Evolutionary conservation across 1,140 invertebrate genomes (phyloP).

Genomic region (Panulirus ornatus): DNA sequence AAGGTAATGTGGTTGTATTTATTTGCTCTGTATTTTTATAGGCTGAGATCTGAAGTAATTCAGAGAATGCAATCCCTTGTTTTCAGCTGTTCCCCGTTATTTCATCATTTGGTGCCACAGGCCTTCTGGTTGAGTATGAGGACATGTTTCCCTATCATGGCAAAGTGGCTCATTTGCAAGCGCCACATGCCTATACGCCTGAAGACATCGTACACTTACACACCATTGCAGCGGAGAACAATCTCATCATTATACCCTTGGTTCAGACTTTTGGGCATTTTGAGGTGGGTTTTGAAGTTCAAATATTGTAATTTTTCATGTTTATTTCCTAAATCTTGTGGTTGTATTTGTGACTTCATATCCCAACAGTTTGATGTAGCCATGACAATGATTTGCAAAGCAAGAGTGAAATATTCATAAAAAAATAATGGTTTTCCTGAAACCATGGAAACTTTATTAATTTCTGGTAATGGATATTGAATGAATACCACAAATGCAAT

Average conservation of each 20-base stretch:
- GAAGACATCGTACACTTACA: slow-evolving; percentile 78
- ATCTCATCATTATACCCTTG: slow-evolving; percentile 81
- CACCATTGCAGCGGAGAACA: slow-evolving; percentile 78
- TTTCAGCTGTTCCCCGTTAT: slow-evolving; percentile 85
- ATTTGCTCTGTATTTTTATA: neutral
- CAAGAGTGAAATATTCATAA: no score
- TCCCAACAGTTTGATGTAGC: no score
- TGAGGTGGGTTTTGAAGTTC: slow-evolving; percentile 55
- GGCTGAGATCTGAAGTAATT: neutral
- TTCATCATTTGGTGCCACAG: slow-evolving; percentile 83
- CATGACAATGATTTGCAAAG: no score
- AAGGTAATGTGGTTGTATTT: no score
- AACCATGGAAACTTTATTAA: no score
- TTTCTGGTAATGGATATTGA: no score
- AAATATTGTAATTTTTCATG: no score
- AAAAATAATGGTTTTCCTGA: no score
- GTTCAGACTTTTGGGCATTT: slow-evolving; percentile 82
- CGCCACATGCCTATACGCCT: slow-evolving; percentile 80
- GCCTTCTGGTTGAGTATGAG: slow-evolving; percentile 81
- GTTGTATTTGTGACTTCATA: no score
- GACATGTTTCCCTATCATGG: slow-evolving; percentile 81
- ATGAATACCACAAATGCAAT: no score
- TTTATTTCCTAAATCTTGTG: no score
- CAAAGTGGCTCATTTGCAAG: slow-evolving; percentile 81
- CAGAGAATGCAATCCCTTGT: neutral